phyloP scores from a whole-genome alignment of 2,888 invertebrate species.

The Candidula unifasciata region DNA sequence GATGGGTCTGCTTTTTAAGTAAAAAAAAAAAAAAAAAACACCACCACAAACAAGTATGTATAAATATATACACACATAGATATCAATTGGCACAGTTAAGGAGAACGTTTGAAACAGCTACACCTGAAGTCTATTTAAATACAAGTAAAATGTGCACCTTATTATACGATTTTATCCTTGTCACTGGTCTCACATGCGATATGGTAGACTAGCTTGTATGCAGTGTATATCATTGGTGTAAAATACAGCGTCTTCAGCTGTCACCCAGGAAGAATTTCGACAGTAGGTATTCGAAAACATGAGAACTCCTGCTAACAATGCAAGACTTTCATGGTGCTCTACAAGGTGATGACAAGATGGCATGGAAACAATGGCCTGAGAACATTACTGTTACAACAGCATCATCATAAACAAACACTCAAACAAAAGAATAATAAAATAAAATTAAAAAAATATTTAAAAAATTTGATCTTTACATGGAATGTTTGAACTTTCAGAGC shows the following conservation, averaged over 20 bases:
- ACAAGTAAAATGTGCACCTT: slow-evolving; percentile 44
- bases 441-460: neutral
- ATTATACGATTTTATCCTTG: neutral
- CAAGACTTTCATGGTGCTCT: neutral
- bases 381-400: neutral
- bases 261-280: slow-evolving; percentile 12
- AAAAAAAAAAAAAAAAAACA: neutral
- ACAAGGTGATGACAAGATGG: neutral
- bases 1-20: slow-evolving; percentile 44
- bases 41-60: neutral
- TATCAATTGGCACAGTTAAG: slow-evolving; percentile 51
- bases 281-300: neutral
- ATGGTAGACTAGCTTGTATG: slow-evolving; percentile 32
- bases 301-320: neutral
- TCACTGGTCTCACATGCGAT: slow-evolving; percentile 31
- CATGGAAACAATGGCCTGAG: slow-evolving; percentile 22
- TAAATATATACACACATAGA: slow-evolving; percentile 38
- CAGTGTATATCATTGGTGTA: slow-evolving; percentile 18
- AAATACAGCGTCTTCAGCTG: neutral
- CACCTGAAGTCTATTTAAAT: slow-evolving; percentile 33
- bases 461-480: slow-evolving; percentile 50
- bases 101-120: slow-evolving; percentile 34
- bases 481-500: slow-evolving; percentile 39
- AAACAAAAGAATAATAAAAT: neutral
- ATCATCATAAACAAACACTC: too few relatives aligned